Percentiles rank a stretch among this genome's conserved stretches.
Conservation (phyloP, 2,888 invertebrate species). For the Achlya flavicornis region DNA sequence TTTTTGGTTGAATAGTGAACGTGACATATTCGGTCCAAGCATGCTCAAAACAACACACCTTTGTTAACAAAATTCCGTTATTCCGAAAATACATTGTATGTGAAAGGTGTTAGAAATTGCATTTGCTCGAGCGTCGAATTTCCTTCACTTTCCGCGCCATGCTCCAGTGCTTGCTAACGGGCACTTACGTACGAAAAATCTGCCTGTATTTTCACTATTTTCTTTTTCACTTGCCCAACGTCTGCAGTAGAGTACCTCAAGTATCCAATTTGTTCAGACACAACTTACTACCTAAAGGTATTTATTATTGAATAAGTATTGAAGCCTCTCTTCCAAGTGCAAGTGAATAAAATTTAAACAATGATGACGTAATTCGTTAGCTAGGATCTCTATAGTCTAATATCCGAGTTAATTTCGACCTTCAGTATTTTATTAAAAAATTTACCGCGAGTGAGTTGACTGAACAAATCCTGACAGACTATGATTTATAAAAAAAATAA, state of each 20-base stretch:
- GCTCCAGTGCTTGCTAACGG: constrained; percentile 6
- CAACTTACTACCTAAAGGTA: no score
- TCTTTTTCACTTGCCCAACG: not conserved
- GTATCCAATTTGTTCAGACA: not conserved
- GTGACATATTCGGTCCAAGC: not conserved
- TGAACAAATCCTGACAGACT: no score
- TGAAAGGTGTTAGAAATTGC: not conserved
- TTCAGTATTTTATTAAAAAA: no score
- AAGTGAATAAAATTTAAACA: no score
- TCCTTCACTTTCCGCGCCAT: constrained; percentile 1
- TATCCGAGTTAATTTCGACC: no score
- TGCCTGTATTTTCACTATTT: constrained; percentile 6
- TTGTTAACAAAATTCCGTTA: not conserved
- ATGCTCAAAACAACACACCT: not conserved
- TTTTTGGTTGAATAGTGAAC: not conserved
- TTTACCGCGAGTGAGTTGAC: no score
- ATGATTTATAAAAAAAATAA: no score
- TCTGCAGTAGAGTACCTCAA: not conserved
- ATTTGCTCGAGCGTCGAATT: constrained; percentile 4
- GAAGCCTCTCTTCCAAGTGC: no score
- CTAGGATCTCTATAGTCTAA: no score
- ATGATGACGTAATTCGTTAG: no score
- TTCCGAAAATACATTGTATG: constrained; percentile 1
- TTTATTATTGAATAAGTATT: no score
- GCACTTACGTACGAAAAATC: constrained; percentile 16